phyloP scores from a whole-genome alignment of 2,113 vertebrate species.

The Syngnathus typhle region DNA sequence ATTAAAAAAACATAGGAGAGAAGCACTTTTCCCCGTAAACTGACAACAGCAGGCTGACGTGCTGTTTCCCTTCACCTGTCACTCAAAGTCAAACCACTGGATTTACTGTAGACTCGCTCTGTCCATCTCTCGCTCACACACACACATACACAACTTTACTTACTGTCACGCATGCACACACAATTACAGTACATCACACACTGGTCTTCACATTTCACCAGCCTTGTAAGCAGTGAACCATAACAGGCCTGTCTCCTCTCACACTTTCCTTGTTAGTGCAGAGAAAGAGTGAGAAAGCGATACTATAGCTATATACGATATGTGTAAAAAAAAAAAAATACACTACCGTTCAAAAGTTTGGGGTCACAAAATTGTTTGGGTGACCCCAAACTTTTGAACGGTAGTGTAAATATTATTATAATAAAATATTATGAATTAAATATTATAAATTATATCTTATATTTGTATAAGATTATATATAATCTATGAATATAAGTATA shows the following conservation, averaged over 20 bases:
- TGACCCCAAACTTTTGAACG: too few species aligned
- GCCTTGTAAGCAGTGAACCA: constrained; percentile 38
- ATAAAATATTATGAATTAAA: too few species aligned
- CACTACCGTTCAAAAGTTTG: too few species aligned
- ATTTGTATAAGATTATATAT: too few species aligned
- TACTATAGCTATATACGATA: not conserved
- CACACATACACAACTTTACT: constrained; percentile 29
- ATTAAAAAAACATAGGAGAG: constrained; percentile 19
- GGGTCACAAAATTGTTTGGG: too few species aligned
- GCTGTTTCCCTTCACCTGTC: constrained; percentile 58
- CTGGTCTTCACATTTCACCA: constrained; percentile 36
- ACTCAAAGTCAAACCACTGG: constrained; percentile 66
- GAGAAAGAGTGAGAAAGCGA: not conserved
- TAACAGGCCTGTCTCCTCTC: constrained; percentile 27
- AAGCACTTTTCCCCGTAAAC: constrained; percentile 61
- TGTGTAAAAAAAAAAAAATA: too few species aligned
- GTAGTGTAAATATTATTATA: too few species aligned
- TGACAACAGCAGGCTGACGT: constrained; percentile 64
- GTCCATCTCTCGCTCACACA: constrained; percentile 15
- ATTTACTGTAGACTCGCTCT: constrained; percentile 25
- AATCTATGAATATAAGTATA: too few species aligned
- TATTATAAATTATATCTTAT: too few species aligned
- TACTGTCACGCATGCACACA: constrained; percentile 22
- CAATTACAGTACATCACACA: constrained; percentile 23
- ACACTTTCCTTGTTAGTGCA: constrained; percentile 40